These are phyloP conservation scores for Pogonocichla stellata DNA, from an alignment of 2,113 vertebrate genomes.

Conservation along the genomic window DNA sequence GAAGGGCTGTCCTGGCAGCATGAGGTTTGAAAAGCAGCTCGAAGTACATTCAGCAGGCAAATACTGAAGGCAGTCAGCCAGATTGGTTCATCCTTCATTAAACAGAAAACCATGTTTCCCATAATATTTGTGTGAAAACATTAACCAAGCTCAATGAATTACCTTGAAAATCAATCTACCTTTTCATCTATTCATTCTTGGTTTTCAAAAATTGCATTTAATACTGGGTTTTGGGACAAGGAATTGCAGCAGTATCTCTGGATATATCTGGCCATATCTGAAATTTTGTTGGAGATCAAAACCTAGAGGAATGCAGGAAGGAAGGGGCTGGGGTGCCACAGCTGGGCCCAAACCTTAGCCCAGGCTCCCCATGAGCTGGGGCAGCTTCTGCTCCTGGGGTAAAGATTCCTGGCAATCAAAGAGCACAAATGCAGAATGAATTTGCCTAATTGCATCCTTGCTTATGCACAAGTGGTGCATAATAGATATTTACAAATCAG, in stretches of 20 bases:
- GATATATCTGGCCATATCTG: not conserved
- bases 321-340: not conserved
- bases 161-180: conserved; percentile 6
- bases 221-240: not conserved
- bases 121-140: not conserved
- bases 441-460: conserved; percentile 64
- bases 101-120: conserved; percentile 22
- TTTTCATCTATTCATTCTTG: conserved; percentile 16
- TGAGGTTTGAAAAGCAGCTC: not conserved
- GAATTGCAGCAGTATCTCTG: not conserved
- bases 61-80: not conserved
- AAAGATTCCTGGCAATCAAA: conserved; percentile 33
- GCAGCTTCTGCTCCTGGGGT: not conserved
- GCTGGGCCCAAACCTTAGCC: not conserved
- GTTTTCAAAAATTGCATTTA: conserved; percentile 17
- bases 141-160: conserved; percentile 18
- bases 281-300: not conserved
- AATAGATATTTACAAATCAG: conserved; percentile 69
- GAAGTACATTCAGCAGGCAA: not conserved
- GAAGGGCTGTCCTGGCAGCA: not conserved
- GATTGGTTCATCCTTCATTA: conserved; percentile 7
- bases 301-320: not conserved
- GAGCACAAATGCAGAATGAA: not conserved
- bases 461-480: conserved; percentile 50
- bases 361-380: not conserved